A percentile compares a stretch with the other conserved stretches of the same genome.
These are phyloP conservation scores for Heliconius ismenius DNA, from an alignment of 2,888 invertebrate species.

Conservation along the genomic window DNA sequence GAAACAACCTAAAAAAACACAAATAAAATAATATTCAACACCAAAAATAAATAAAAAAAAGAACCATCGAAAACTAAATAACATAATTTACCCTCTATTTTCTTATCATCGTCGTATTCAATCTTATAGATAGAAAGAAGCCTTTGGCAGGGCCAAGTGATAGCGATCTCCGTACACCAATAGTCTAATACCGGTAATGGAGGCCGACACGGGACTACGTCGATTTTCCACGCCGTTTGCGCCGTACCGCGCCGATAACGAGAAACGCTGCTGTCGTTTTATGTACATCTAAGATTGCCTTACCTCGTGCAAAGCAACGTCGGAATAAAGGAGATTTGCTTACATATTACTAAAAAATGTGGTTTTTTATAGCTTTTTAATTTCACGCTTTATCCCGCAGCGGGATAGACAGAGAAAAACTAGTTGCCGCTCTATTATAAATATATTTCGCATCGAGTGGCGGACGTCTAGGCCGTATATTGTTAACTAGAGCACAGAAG, in stretches of 20 bases:
- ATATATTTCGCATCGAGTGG: not conserved
- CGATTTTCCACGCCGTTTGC: conserved; percentile 80
- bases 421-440: not conserved
- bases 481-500: too few species aligned
- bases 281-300: conserved; percentile 54
- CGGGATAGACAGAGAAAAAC: not conserved
- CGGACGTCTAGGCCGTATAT: not conserved
- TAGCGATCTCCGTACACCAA: conserved; percentile 45
- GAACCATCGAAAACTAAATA: not conserved
- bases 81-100: conserved; percentile 27
- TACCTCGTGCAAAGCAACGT: conserved; percentile 45
- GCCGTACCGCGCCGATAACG: conserved; percentile 68
- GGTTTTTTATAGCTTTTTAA: not conserved
- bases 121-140: conserved; percentile 42
- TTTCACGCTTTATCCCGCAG: not conserved
- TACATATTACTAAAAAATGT: conserved; percentile 27
- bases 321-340: conserved; percentile 38
- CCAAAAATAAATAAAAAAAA: too few species aligned
- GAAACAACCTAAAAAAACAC: too few species aligned
- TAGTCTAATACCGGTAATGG: conserved; percentile 77
- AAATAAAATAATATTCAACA: too few species aligned
- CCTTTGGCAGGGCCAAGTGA: conserved; percentile 39
- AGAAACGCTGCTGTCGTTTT: conserved; percentile 70
- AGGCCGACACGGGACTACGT: conserved; percentile 57
- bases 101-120: conserved; percentile 37